Base-by-base conservation (phyloP, 2,888 invertebrate genomes). In the Dolomedes plantarius region DNA sequence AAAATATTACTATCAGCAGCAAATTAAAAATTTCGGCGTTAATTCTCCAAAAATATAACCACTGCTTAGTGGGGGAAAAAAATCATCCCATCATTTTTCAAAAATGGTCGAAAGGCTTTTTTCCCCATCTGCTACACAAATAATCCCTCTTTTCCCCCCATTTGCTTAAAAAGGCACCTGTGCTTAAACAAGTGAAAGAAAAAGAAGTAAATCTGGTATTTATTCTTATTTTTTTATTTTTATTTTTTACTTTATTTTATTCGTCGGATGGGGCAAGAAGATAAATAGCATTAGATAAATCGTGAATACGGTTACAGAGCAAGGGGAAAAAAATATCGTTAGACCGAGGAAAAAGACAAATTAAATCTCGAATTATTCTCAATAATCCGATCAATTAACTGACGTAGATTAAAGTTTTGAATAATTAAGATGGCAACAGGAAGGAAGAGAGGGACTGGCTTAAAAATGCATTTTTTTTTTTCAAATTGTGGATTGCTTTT, bases 311-410 rank as follows among this genome's bases (percentile, higher is more conserved):
- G 56, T 56, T 23, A 3, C 56, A 56, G 23, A 23, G 23, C 1
- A n/a, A n/a, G 23, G n/a, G 23, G 23, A 56, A n/a, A 56, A 56
- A 56, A 56, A 56, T 23, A 56, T 23, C 23, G 19, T 16, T 23
- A 5, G 56, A 23, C 5, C 11, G 19, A 41, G 11, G n/a, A 56
- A 31, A 50, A 72, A 75, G 75, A 75, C 69, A 82, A 82, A 82
- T 82, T 82, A 76, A 82, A 82, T 82, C 82, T 82, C 41, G 69
- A 75, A 73, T 82, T 75, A 75, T 82, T 71, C 82, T 75, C 71
- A 75, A 82, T 82, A 82, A 82, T 76, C 82, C 75, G 82, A 82
- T 82, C 75, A 82, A 71, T 82, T 81, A 81, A 74, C 74, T 74
- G 74, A 67, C 82, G 82, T 64, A 75, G 75, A 82, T 76, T 82